Conservation (phyloP, 2,797 vertebrate species). For the Scolopax bukidnonensis region DNA sequence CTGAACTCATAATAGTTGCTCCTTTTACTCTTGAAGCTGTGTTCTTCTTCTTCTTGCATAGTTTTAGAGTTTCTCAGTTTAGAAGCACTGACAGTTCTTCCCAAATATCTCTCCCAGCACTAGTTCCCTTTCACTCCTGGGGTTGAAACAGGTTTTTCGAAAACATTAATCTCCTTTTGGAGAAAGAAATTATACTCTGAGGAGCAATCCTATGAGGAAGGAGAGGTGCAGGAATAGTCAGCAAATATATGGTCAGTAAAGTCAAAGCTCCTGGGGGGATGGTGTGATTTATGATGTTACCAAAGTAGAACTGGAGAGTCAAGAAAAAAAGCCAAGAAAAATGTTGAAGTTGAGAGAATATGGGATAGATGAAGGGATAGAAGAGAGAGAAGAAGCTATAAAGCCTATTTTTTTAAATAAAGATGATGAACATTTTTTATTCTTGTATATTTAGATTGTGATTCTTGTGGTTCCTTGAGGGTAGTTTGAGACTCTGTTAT, state of each 20-base stretch:
- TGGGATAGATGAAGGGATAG: background rate
- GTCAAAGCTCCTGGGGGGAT: background rate
- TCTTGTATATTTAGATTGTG: background rate
- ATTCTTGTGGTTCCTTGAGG: background rate
- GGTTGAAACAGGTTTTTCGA: background rate
- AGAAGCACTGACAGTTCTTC: background rate
- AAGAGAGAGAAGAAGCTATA: background rate
- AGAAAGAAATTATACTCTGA: slow-evolving; percentile 15
- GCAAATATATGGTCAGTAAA: slow-evolving; percentile 38
- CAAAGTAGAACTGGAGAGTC: background rate
- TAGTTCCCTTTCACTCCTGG: background rate
- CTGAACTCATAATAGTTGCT: background rate
- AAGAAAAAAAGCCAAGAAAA: background rate
- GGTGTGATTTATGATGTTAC: background rate
- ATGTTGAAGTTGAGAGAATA: background rate
- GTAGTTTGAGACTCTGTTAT: background rate
- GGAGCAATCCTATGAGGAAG: background rate
- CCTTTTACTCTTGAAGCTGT: background rate
- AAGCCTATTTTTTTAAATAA: background rate
- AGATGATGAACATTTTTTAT: background rate
- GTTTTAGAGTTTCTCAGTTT: background rate
- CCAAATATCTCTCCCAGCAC: background rate
- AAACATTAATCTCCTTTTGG: slow-evolving; percentile 28
- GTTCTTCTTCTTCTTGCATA: background rate
- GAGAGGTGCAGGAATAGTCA: background rate